These are phyloP conservation scores for Promerops cafer DNA, from an alignment of 2,113 vertebrate genomes.

Conservation along the genomic window DNA sequence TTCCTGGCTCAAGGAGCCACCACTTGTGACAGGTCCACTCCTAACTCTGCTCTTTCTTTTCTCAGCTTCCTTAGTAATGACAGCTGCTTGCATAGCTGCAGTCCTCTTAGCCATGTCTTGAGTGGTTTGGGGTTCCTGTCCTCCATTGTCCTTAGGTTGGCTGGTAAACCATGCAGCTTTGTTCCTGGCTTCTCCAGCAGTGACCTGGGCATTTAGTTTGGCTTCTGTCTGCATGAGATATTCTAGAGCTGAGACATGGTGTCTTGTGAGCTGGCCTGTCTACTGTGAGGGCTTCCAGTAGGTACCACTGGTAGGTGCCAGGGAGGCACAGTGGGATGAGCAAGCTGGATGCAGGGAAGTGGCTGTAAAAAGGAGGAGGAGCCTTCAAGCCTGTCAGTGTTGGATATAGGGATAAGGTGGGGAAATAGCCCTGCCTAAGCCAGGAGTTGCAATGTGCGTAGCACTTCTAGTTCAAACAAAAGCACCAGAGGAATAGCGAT, in stretches of 20 bases:
- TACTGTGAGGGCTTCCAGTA: not conserved
- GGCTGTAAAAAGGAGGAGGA: not conserved
- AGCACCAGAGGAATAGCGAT: not conserved
- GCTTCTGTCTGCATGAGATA: not conserved
- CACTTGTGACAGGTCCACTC: not conserved
- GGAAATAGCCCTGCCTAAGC: not conserved
- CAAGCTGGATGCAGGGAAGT: not conserved
- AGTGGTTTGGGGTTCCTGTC: not conserved
- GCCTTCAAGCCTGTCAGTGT: not conserved
- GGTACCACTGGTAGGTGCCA: not conserved
- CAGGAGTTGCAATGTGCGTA: not conserved
- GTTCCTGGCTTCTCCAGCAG: not conserved
- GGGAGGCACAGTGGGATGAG: not conserved
- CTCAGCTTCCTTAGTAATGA: not conserved
- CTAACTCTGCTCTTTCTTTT: not conserved
- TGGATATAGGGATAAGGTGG: not conserved
- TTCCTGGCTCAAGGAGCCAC: not conserved
- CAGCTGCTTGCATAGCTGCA: not conserved
- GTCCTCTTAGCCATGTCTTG: not conserved
- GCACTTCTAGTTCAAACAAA: not conserved
- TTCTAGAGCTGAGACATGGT: not conserved
- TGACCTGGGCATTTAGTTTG: not conserved
- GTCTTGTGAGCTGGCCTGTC: not conserved
- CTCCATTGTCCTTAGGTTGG: fast-evolving
- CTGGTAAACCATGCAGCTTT: not conserved